Base-by-base conservation (phyloP, 1,140 invertebrate genomes). In the Cotesia typhae region DNA sequence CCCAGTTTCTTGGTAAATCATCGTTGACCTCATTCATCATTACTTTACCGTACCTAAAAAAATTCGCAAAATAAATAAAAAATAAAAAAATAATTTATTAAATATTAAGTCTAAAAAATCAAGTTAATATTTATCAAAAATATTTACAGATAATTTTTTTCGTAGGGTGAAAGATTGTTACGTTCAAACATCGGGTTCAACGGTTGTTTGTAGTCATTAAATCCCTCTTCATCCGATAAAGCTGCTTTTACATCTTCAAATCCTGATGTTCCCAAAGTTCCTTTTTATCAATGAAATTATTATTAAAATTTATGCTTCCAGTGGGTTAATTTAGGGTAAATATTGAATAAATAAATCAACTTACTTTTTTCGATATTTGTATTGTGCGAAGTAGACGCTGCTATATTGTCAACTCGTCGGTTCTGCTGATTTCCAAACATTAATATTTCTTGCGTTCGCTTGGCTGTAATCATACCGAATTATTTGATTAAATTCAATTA, bases 391-490 rank as follows among this genome's bases (percentile, higher is more conserved):
- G 74, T 67, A 60, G 68, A 71, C 3, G 65, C 71, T 4, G 75
- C 67, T 38, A 70, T 52, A 52, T 78, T 79, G 9, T 81, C 78
- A 4, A 76, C 71, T 12, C 78, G 78, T 38, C 79, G 80, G 75
- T 85, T 87, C 63, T 87, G 87, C 68, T 88, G 87, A 69, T 87
- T 87, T 1, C 86, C 86, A 51, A 87, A 87, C 83, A 87, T 86
- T 57, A 87, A 73, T 37, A 83, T 78, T 72, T 88, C 87, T 76
- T 88, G 84, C 1, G 85, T 79, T 68, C 84, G 81, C 78, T 88
- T 87, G 3, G 79, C 87, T 87, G 65, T 36, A 55, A 55, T 47
- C 80, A 53, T 51, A 60, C 4, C 47, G n/a, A 10, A 65, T 5
- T 14, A 59, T 64, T 20, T 28, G 4, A 36, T 38, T 67, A 38